Base-by-base conservation (phyloP, 2,797 vertebrate genomes). In the Pangasius krempfi region DNA sequence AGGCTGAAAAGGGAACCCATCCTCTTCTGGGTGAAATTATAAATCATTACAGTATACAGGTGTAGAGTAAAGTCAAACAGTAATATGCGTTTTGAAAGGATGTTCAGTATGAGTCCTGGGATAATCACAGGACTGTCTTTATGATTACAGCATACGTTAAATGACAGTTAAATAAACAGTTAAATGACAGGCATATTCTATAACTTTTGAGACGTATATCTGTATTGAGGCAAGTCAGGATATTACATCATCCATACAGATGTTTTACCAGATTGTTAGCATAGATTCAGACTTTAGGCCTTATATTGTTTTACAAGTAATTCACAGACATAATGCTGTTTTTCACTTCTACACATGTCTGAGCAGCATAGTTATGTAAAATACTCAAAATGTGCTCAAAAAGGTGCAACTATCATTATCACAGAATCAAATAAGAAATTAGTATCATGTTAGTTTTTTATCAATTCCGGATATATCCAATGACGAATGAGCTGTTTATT, bases 241-340 rank as follows among this genome's bases (percentile, higher is more conserved):
- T 33, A 66, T 52, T 52, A 79, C 58, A 60, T 50, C 73, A 79
- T 78, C 40, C 85, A 78, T 44, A 64, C 40, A 44, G 40, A 75
- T 4, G 20, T 44, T 27, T 47, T 5, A n/a, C 27, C 25, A 78
- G 75, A 30, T 47, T 47, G 20, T 25, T 25, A 75, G 7, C 22
- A 47, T 44, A 40, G 18, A 72, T 37, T 70, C 12, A 18, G 30
- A 6, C 47, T 82, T 82, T 44, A 27, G 22, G 56, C 16, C 37
- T 56, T 60, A 44, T 27, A 62, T 44, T 40, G 30, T 62, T 60
- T 82, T 44, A 44, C 33, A 81, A 8, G 5, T 0, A 37, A 79
- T 30, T 58, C 8, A 54, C 4, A 44, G 7, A 44, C 44, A 44
- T 6, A 44, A 44, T 44, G 44, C 44, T 44, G 44, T 44, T 6